phyloP scores from a whole-genome alignment of 2,888 invertebrate species.

The Dicycla oo region DNA sequence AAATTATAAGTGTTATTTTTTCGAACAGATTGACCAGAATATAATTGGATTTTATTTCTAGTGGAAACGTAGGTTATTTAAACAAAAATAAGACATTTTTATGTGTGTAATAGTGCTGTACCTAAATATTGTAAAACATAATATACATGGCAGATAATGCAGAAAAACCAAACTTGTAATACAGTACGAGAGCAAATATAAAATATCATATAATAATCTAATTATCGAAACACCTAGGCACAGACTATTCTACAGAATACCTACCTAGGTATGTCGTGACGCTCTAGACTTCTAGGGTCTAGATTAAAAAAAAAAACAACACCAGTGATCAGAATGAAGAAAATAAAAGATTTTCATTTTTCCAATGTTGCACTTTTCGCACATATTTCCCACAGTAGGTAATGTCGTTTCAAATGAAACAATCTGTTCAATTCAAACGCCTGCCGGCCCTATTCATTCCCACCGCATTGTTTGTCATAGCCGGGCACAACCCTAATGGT shows the following conservation, averaged over 20 bases:
- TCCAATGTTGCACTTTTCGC: background rate
- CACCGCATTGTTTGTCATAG: slow-evolving; percentile 77
- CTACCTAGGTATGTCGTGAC: background rate
- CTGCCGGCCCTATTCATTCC: slow-evolving; percentile 63
- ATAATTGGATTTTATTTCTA: background rate
- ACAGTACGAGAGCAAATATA: background rate
- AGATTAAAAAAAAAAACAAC: background rate
- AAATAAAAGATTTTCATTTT: background rate
- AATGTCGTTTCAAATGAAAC: background rate
- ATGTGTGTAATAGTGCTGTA: too few relatives aligned
- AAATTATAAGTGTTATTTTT: slow-evolving; percentile 7
- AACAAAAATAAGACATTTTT: too few relatives aligned
- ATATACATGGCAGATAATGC: background rate
- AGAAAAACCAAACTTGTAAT: background rate
- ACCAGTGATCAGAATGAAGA: background rate
- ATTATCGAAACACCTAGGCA: background rate
- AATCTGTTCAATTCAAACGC: slow-evolving; percentile 6
- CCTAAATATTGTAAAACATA: background rate
- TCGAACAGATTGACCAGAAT: background rate
- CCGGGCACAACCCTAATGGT: slow-evolving; percentile 78
- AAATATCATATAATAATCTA: background rate
- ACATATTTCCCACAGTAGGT: background rate
- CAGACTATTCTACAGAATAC: background rate
- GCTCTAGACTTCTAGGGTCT: background rate
- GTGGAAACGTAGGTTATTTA: background rate